Evolutionary conservation across 2,113 vertebrate species (phyloP).

Genomic region (Tretioscincus oriximinensis): DNA sequence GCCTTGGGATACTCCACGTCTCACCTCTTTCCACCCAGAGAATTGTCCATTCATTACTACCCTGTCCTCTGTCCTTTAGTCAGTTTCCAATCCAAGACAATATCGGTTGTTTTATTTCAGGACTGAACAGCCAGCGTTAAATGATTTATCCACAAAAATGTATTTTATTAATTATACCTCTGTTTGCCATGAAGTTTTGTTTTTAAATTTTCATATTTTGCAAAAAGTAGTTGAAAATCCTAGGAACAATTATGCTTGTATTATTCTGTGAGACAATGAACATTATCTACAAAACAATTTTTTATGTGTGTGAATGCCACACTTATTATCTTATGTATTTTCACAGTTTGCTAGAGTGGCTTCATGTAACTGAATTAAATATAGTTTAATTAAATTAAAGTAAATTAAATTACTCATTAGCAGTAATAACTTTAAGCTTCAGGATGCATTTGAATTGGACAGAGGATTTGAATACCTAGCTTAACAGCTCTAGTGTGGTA

Average conservation of each 20-base stretch:
- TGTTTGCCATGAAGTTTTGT: constrained; percentile 46
- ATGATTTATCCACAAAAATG: constrained; percentile 45
- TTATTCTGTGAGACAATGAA: constrained; percentile 52
- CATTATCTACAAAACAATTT: constrained; percentile 59
- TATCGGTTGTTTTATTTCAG: background rate
- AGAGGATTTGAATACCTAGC: constrained; percentile 70
- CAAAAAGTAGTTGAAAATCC: constrained; percentile 39
- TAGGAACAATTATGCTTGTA: constrained; percentile 43
- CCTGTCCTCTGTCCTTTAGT: too few relatives aligned
- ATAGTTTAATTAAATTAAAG: constrained; percentile 73
- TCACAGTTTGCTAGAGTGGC: constrained; percentile 57
- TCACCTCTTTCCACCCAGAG: too few relatives aligned
- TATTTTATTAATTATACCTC: constrained; percentile 55
- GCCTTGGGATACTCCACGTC: too few relatives aligned
- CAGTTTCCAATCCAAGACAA: too few relatives aligned
- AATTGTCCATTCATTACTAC: too few relatives aligned
- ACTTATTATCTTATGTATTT: constrained; percentile 63
- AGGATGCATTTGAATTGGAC: constrained; percentile 61
- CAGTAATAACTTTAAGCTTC: constrained; percentile 69
- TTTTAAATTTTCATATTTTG: constrained; percentile 60
- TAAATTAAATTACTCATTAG: constrained; percentile 73
- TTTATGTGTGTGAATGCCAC: constrained; percentile 58
- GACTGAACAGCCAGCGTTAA: constrained; percentile 42
- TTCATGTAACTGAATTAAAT: constrained; percentile 71
- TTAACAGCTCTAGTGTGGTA: constrained; percentile 64